These are phyloP conservation scores for Oriolus oriolus DNA, from an alignment of 2,113 vertebrate species.

Conservation along the genomic window DNA sequence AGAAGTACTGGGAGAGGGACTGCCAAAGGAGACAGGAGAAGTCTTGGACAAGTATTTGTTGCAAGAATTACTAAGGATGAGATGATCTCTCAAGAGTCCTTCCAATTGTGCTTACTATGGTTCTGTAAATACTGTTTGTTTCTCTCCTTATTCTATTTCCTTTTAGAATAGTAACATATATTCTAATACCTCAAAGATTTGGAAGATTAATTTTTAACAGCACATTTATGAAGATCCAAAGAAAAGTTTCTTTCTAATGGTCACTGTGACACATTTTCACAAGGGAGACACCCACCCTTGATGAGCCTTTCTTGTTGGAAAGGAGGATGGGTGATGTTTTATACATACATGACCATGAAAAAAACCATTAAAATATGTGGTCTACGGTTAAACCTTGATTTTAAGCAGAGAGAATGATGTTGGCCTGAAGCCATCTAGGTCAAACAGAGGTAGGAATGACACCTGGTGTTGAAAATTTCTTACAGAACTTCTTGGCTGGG, in stretches of 20 bases:
- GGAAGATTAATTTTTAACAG: background rate
- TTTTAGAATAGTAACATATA: background rate
- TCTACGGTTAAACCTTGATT: background rate
- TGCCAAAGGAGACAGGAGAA: background rate
- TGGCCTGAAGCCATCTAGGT: background rate
- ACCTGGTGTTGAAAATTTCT: conserved; percentile 25
- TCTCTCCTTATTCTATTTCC: background rate
- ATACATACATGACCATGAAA: background rate
- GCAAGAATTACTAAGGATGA: background rate
- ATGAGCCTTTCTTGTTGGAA: background rate
- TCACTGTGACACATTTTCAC: background rate
- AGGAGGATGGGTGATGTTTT: background rate
- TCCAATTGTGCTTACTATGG: background rate
- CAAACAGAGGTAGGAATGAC: conserved; percentile 13
- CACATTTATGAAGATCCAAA: background rate
- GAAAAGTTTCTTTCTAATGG: background rate
- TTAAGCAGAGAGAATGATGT: background rate
- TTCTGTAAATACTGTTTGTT: background rate
- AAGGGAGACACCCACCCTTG: background rate
- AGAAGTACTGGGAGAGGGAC: background rate
- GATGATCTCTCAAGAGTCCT: background rate
- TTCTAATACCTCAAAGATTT: background rate
- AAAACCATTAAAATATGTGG: background rate
- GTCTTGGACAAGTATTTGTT: background rate
- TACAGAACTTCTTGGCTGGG: background rate